A percentile compares a stretch with the other conserved stretches of the same genome.
Evolutionary conservation across 2,113 vertebrate genomes (phyloP).

Genomic region (Capreolus pygargus): DNA sequence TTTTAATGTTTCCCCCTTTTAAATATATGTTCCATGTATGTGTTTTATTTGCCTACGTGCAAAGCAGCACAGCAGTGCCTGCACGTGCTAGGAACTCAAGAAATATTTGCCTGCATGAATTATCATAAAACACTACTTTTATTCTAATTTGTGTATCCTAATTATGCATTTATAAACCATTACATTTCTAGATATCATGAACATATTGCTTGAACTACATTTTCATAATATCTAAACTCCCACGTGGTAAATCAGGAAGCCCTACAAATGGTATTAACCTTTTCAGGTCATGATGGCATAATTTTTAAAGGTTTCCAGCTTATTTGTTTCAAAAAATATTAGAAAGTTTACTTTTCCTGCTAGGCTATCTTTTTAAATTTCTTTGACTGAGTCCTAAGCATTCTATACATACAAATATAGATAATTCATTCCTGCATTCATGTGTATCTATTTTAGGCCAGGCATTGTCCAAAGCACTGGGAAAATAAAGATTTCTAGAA

Average conservation of each 20-base stretch:
- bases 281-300: background rate
- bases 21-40: background rate
- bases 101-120: background rate
- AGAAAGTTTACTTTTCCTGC: constrained; percentile 2
- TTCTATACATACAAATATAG: background rate
- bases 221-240: background rate
- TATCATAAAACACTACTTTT: background rate
- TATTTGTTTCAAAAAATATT: background rate
- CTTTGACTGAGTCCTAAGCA: background rate
- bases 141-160: background rate
- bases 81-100: background rate
- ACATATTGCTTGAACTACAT: background rate
- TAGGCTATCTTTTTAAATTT: background rate
- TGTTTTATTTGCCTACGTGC: background rate
- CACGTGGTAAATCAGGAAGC: background rate
- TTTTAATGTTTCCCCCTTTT: background rate
- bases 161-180: background rate
- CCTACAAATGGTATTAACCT: background rate
- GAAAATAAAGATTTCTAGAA: constrained; percentile 19
- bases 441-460: background rate
- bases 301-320: background rate
- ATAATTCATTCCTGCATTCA: background rate
- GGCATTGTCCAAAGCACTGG: background rate
- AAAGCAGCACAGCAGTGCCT: background rate
- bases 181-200: background rate